Evolutionary conservation across 2,797 vertebrate genomes (phyloP).

Genomic region (Botia almorhae): DNA sequence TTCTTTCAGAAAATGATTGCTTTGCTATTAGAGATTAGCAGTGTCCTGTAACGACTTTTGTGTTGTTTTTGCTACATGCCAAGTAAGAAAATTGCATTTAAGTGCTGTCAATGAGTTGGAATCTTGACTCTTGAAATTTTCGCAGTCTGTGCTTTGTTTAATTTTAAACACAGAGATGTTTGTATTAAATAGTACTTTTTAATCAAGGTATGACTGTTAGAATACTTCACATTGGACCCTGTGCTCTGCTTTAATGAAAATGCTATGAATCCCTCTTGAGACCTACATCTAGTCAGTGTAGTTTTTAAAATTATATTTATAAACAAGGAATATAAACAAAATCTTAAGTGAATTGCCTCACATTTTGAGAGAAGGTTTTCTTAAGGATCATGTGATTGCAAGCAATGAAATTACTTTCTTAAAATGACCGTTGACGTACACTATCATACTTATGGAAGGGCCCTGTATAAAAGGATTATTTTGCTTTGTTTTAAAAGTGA

Average conservation of each 20-base stretch:
- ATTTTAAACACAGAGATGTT: background rate
- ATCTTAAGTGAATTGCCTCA: background rate
- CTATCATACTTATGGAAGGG: too few species aligned
- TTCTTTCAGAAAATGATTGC: constrained; percentile 14
- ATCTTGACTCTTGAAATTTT: background rate
- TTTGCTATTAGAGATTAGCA: constrained; percentile 17
- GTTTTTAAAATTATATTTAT: too few species aligned
- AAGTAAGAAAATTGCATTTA: background rate
- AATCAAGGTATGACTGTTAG: background rate
- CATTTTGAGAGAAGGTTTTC: background rate
- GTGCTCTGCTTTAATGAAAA: constrained; percentile 2
- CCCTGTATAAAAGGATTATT: too few species aligned
- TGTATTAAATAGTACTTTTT: constrained; percentile 6
- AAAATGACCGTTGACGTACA: background rate
- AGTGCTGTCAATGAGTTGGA: constrained; percentile 11
- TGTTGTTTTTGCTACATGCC: background rate
- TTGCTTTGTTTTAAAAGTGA: background rate
- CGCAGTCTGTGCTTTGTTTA: constrained; percentile 3
- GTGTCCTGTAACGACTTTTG: constrained; percentile 8
- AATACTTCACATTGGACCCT: background rate
- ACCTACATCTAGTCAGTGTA: background rate
- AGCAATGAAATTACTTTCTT: background rate
- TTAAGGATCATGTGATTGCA: background rate
- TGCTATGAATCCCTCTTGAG: constrained; percentile 17
- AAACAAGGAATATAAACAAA: too few species aligned